Evolutionary conservation across 2,797 vertebrate species (phyloP).

Genomic region (Ataeniobius toweri): DNA sequence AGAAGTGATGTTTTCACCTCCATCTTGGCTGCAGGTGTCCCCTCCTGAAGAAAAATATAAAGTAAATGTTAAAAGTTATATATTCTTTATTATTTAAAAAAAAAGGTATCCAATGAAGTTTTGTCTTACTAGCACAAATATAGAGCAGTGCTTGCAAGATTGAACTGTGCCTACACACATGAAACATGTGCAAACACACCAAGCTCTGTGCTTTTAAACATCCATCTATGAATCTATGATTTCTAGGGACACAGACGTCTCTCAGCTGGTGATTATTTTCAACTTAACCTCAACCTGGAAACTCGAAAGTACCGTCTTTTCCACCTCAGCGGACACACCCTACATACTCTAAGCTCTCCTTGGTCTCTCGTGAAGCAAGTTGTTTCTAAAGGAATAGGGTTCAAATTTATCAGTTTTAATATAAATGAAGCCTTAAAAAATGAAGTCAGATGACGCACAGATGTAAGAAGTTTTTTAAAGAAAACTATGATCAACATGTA

Average conservation of each 20-base stretch:
- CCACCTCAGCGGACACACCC: background rate
- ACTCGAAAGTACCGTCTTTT: background rate
- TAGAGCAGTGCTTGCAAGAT: background rate
- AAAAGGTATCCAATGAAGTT: background rate
- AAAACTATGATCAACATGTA: background rate
- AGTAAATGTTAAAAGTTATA: slow-evolving; percentile 14
- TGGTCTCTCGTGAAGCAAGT: background rate
- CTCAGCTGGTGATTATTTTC: background rate
- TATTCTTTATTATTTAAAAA: too few relatives aligned
- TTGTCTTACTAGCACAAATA: background rate
- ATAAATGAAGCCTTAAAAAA: background rate
- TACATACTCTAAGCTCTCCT: background rate
- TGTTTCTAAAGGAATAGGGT: background rate
- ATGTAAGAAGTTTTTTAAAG: background rate
- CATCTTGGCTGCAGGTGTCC: slow-evolving; percentile 88
- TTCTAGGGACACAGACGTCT: too few relatives aligned
- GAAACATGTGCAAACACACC: slow-evolving; percentile 14
- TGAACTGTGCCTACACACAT: background rate
- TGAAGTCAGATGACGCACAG: background rate
- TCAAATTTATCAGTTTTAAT: background rate
- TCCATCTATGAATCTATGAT: background rate
- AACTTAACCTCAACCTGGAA: background rate
- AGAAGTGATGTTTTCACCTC: slow-evolving; percentile 98
- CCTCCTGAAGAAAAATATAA: slow-evolving; percentile 57
- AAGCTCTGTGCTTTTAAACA: background rate